Conservation (phyloP, 2,888 invertebrate genomes). For the Hydropsyche betteni region DNA sequence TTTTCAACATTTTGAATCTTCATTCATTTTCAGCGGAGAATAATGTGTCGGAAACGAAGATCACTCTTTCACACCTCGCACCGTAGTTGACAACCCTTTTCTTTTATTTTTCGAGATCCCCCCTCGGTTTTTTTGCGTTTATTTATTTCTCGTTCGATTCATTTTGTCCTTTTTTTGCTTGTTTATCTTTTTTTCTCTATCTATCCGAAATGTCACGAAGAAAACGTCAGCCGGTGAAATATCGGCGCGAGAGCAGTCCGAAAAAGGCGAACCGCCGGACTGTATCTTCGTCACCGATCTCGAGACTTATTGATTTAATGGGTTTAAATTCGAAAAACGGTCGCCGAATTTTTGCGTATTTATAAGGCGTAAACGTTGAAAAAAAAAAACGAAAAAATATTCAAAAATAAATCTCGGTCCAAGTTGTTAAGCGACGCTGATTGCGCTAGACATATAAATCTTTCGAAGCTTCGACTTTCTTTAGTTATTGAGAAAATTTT, state of each 20-base stretch:
- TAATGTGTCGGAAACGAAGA: conserved; percentile 49
- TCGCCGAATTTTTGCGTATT: not conserved
- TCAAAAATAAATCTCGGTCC: no score
- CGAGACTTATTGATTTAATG: conserved; percentile 36
- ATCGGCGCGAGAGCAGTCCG: conserved; percentile 28
- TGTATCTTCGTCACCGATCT: conserved; percentile 35
- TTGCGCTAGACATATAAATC: no score
- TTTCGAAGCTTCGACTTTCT: no score
- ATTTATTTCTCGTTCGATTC: conserved; percentile 6
- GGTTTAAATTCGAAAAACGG: not conserved
- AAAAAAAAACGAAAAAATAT: no score
- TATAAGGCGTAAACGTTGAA: not conserved
- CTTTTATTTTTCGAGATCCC: conserved; percentile 10
- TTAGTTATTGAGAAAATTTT: no score
- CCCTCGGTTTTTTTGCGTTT: conserved; percentile 10
- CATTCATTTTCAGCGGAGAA: conserved; percentile 41
- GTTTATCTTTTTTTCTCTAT: conserved; percentile 19
- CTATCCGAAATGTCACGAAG: conserved; percentile 13
- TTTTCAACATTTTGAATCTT: not conserved
- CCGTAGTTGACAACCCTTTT: no score
- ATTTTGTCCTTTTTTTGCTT: not conserved
- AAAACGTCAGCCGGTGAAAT: conserved; percentile 34
- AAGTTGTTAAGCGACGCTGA: no score
- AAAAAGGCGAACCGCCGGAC: conserved; percentile 1
- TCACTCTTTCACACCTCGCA: conserved; percentile 44